phyloP scores from a whole-genome alignment of 2,888 invertebrate genomes.

The Bimastos eiseni region DNA sequence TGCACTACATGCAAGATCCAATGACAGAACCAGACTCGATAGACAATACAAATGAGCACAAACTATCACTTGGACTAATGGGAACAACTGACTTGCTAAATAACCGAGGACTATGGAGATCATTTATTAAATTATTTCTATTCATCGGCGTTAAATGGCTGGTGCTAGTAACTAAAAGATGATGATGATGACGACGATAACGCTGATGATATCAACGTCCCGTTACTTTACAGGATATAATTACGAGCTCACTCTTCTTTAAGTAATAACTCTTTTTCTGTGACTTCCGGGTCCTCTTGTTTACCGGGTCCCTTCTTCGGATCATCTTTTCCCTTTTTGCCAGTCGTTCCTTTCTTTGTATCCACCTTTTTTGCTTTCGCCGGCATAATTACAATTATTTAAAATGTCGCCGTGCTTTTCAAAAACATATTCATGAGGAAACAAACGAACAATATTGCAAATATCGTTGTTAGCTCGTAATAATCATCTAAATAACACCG shows the following conservation, averaged over 20 bases:
- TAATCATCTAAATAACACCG: not conserved
- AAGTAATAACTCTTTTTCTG: conserved; percentile 13
- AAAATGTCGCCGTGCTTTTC: not conserved
- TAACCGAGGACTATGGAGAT: too few species aligned
- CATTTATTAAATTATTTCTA: too few species aligned
- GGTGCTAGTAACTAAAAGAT: too few species aligned
- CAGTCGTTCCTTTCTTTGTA: not conserved
- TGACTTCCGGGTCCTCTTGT: not conserved
- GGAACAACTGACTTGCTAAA: too few species aligned
- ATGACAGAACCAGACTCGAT: too few species aligned
- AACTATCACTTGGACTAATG: too few species aligned
- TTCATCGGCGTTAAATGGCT: too few species aligned
- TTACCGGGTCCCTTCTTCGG: not conserved
- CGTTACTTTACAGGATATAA: not conserved
- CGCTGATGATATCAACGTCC: not conserved
- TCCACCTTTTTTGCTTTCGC: not conserved
- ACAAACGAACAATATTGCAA: not conserved
- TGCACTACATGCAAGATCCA: too few species aligned
- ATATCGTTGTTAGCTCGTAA: too few species aligned
- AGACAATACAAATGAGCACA: too few species aligned
- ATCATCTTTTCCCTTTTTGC: not conserved
- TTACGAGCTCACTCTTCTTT: not conserved
- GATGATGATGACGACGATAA: too few species aligned
- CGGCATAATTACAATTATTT: not conserved
- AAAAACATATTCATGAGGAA: not conserved